Percentiles rank a stretch among this genome's conserved stretches.
Evolutionary conservation across 2,797 vertebrate species (phyloP).

Genomic region (Tokudaia tokunoshimensis): DNA sequence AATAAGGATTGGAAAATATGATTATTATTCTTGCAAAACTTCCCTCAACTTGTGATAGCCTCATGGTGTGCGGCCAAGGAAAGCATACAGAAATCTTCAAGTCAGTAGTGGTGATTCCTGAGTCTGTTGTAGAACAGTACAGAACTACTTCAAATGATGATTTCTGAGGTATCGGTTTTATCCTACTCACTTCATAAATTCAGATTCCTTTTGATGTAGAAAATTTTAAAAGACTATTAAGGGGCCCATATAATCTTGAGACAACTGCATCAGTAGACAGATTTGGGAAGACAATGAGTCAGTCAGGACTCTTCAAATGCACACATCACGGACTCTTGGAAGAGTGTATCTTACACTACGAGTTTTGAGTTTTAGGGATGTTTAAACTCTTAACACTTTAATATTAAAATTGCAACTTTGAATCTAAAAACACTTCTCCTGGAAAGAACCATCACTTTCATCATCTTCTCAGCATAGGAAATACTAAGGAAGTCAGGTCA

Average conservation of each 20-base stretch:
- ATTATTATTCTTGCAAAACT: conserved; percentile 10
- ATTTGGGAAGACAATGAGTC: not conserved
- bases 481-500: not conserved
- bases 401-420: conserved; percentile 15
- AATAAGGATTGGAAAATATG: conserved; percentile 43
- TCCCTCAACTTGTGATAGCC: not conserved
- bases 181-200: not conserved
- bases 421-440: not conserved
- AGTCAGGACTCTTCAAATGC: not conserved
- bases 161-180: not conserved
- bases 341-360: not conserved
- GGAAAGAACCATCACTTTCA: conserved; percentile 28
- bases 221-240: not conserved
- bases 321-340: not conserved
- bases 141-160: not conserved
- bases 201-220: not conserved
- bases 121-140: conserved; percentile 10
- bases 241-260: not conserved
- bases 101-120: not conserved
- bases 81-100: not conserved
- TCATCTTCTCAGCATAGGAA: conserved; percentile 31
- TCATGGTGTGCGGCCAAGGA: not conserved
- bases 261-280: not conserved
- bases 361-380: not conserved
- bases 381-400: conserved; percentile 59